Evolutionary conservation across 2,797 vertebrate species (phyloP).

Genomic region (Geotrypetes seraphini): DNA sequence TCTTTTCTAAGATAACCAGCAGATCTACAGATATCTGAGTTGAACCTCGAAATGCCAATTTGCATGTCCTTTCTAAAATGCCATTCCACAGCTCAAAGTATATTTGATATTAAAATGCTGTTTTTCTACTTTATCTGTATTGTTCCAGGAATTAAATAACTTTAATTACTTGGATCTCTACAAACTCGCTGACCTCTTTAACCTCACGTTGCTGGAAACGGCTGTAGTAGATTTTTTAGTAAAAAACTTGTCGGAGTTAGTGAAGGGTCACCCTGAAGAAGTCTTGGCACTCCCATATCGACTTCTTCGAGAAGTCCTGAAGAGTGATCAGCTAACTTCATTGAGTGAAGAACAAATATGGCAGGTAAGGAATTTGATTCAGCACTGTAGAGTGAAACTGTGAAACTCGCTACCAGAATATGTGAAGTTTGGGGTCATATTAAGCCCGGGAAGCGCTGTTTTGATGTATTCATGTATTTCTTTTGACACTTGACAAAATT

Average conservation of each 20-base stretch:
- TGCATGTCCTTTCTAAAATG: too few species aligned
- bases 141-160: conserved; percentile 81
- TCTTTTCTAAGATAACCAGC: too few species aligned
- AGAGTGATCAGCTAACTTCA: conserved; percentile 91
- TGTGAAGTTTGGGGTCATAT: too few species aligned
- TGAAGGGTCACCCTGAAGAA: conserved; percentile 79
- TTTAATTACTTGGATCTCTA: conserved; percentile 97
- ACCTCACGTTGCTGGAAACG: conserved; percentile 85
- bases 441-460: too few species aligned
- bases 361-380: conserved; percentile 85
- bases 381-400: too few species aligned
- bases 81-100: too few species aligned
- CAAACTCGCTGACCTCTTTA: conserved; percentile 91
- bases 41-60: too few species aligned
- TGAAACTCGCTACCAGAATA: too few species aligned
- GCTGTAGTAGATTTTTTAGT: conserved; percentile 91
- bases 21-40: too few species aligned
- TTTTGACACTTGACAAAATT: too few species aligned
- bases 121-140: neutral
- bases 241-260: conserved; percentile 86
- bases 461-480: too few species aligned
- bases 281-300: conserved; percentile 84
- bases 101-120: too few species aligned
- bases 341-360: conserved; percentile 94
- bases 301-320: conserved; percentile 86